These are phyloP conservation scores for Menidia beryllina DNA, from an alignment of 2,113 vertebrate genomes.

Conservation along the genomic window DNA sequence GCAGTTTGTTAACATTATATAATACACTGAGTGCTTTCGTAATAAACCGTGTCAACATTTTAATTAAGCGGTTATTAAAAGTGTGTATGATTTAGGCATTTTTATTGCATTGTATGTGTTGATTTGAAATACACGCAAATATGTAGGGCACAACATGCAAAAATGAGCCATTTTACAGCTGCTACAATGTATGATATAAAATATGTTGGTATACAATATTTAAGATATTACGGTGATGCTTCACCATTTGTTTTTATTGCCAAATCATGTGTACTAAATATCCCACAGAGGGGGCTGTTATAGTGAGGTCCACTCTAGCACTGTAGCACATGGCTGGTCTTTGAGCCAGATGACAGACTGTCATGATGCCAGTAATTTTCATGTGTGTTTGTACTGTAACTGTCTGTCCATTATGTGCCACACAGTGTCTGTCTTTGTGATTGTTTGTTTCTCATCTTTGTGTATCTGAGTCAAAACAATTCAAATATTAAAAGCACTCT, in stretches of 20 bases:
- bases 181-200: too few relatives aligned
- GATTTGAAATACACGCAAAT: background rate
- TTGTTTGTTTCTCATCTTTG: conserved; percentile 59
- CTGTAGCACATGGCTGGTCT: conserved; percentile 52
- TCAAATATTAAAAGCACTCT: conserved; percentile 12
- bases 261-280: conserved; percentile 73
- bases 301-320: conserved; percentile 51
- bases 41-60: background rate
- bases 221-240: conserved; percentile 50
- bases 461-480: conserved; percentile 39
- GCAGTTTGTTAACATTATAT: conserved; percentile 20
- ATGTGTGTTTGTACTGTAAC: conserved; percentile 48
- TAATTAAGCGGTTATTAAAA: conserved; percentile 6
- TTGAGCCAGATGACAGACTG: conserved; percentile 37
- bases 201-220: conserved; percentile 59
- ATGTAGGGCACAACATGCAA: background rate
- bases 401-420: conserved; percentile 58
- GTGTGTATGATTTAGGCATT: background rate
- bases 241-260: conserved; percentile 65
- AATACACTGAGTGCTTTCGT: background rate
- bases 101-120: background rate
- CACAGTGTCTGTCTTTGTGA: conserved; percentile 64
- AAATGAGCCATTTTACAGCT: too few relatives aligned
- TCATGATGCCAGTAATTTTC: conserved; percentile 34
- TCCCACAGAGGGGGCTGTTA: conserved; percentile 60